Percentiles rank a stretch among this genome's conserved stretches.
phyloP scores from a whole-genome alignment of 1,140 invertebrate species.

The Ganaspis sp. region DNA sequence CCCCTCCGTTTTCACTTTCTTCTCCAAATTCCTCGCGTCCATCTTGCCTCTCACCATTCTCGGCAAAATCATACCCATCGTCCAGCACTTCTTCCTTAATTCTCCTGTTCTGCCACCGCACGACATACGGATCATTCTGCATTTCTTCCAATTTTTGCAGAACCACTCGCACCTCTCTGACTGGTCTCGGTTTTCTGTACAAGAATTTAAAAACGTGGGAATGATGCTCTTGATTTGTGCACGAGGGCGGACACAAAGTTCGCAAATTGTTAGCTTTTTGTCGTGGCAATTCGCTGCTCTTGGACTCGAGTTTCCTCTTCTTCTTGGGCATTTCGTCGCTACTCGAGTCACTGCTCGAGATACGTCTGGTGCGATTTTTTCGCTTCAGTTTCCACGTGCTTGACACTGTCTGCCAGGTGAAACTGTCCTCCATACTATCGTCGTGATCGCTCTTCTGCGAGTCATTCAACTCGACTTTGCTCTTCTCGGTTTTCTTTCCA shows the following conservation, averaged over 20 bases:
- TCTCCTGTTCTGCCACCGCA: background rate
- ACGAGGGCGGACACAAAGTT: background rate
- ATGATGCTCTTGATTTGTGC: background rate
- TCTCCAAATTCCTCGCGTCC: too few species aligned
- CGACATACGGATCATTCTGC: conserved; percentile 23
- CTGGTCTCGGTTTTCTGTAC: background rate
- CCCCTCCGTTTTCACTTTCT: too few species aligned
- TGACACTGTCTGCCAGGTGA: background rate
- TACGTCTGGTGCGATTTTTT: conserved; percentile 32
- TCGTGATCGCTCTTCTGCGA: background rate
- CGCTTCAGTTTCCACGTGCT: conserved; percentile 44
- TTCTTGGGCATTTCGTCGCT: background rate
- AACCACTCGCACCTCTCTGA: background rate
- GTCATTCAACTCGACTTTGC: background rate
- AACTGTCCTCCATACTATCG: background rate
- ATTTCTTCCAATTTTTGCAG: conserved; percentile 37
- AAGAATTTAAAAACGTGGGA: background rate
- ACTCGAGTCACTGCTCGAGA: background rate
- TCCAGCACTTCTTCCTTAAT: conserved; percentile 20
- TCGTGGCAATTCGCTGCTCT: background rate
- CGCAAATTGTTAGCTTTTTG: background rate
- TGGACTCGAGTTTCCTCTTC: background rate
- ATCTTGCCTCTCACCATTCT: too few species aligned
- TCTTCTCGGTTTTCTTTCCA: conserved; percentile 10
- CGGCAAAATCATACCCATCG: background rate